phyloP scores from a whole-genome alignment of 2,113 vertebrate species.

The Argyrosomus japonicus region DNA sequence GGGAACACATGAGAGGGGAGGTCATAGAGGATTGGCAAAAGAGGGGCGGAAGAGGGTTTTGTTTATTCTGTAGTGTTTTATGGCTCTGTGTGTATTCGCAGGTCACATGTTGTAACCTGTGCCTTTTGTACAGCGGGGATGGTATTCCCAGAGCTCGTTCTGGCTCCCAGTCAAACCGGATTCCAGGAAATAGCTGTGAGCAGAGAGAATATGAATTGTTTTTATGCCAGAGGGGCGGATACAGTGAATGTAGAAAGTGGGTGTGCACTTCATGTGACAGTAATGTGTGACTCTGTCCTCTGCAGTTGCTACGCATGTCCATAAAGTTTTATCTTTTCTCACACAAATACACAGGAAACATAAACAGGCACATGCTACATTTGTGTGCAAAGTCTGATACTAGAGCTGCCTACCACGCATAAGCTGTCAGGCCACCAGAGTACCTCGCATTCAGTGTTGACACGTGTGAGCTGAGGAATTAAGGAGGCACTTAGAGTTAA shows the following conservation, averaged over 20 bases:
- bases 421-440: conserved; percentile 23
- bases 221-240: conserved; percentile 24
- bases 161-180: conserved; percentile 40
- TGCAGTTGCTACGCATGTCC: conserved; percentile 52
- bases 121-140: conserved; percentile 29
- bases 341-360: conserved; percentile 6
- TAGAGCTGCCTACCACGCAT: conserved; percentile 26
- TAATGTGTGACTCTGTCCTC: conserved; percentile 3
- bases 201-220: conserved; percentile 29
- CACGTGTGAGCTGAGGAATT: conserved; percentile 78
- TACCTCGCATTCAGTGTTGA: conserved; percentile 50
- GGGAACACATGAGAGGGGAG: conserved; percentile 49
- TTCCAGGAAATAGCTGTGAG: conserved; percentile 63
- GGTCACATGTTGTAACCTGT: conserved; percentile 79
- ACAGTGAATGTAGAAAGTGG: conserved; percentile 22
- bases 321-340: conserved; percentile 11
- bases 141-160: conserved; percentile 49
- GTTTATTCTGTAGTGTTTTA: conserved; percentile 53
- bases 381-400: conserved; percentile 26
- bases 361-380: conserved; percentile 14
- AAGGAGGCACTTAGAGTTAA: conserved; percentile 69
- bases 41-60: conserved; percentile 28
- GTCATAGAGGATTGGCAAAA: conserved; percentile 16
- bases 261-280: conserved; percentile 28
- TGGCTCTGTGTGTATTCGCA: conserved; percentile 31